Evolutionary conservation across 64 coral and sea anemone genomes (phyloP).

Genomic region (Acropora yongei): DNA sequence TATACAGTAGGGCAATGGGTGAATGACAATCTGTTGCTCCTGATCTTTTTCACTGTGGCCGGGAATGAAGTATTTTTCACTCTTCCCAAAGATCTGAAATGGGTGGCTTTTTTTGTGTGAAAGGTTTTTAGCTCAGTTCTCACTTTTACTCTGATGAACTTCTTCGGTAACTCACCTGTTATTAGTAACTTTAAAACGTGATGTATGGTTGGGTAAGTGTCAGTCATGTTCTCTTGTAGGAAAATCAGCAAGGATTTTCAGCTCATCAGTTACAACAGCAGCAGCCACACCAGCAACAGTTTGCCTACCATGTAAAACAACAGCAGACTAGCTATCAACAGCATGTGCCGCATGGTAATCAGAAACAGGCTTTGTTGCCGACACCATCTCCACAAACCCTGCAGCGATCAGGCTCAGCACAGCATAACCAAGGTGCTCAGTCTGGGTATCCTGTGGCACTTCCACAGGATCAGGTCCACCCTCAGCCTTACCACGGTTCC

Average conservation of each 20-base stretch:
- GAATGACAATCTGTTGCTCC: too few species aligned
- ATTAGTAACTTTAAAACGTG: too few species aligned
- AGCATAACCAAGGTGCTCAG: slow-evolving; percentile 37
- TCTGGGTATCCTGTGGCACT: slow-evolving; percentile 41
- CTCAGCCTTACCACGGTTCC: slow-evolving; percentile 35
- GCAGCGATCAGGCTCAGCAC: slow-evolving; percentile 1
- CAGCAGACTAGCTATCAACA: slow-evolving; percentile 53
- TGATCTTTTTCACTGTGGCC: too few species aligned
- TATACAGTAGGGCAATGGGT: too few species aligned
- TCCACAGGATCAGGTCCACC: slow-evolving; percentile 30
- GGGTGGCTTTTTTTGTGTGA: too few species aligned
- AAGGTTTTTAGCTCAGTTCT: too few species aligned
- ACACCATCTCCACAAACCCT: background rate
- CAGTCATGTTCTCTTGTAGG: background rate
- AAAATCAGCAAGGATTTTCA: slow-evolving; percentile 42
- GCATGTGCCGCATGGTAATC: slow-evolving; percentile 15
- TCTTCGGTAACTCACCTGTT: background rate
- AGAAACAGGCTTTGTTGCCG: slow-evolving; percentile 11
- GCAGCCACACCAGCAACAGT: slow-evolving; percentile 44
- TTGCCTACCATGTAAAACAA: slow-evolving; percentile 19
- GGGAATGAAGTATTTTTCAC: too few species aligned
- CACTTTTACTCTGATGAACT: too few species aligned
- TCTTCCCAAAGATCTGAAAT: too few species aligned
- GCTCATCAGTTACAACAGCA: slow-evolving; percentile 13
- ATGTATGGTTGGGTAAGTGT: too few species aligned